phyloP scores from a whole-genome alignment of 2,888 invertebrate genomes.

The Xylocampa areola region DNA sequence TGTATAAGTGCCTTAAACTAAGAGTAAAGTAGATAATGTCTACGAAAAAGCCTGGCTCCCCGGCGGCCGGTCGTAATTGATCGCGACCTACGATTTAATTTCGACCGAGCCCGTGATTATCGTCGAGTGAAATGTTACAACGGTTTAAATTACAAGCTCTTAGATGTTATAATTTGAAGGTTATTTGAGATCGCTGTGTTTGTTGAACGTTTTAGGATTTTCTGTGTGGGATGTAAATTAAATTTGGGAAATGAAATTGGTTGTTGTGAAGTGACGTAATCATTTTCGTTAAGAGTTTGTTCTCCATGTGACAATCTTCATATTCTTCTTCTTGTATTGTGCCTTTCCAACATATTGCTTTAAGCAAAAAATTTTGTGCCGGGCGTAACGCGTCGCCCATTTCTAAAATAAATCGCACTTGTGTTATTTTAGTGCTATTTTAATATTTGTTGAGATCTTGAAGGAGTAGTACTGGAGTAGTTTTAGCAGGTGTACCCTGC shows the following conservation, averaged over 20 bases:
- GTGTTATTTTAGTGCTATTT: no score
- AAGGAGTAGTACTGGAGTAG: no score
- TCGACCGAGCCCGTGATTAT: conserved; percentile 62
- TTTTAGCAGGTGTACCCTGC: no score
- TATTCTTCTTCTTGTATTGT: no score
- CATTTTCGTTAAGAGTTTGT: conserved; percentile 11
- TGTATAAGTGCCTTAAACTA: conserved; percentile 7
- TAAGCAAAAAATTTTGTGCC: no score
- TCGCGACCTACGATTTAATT: conserved; percentile 70
- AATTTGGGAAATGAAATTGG: conserved; percentile 35
- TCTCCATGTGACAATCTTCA: no score
- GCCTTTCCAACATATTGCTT: no score
- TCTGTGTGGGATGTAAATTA: conserved; percentile 29
- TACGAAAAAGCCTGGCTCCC: conserved; percentile 59
- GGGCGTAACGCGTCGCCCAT: no score
- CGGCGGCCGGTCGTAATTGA: conserved; percentile 65
- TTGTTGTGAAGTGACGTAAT: conserved; percentile 6
- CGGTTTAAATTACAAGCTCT: conserved; percentile 39
- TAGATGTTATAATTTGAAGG: conserved; percentile 52
- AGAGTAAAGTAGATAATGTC: conserved; percentile 61
- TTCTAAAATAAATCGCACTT: no score
- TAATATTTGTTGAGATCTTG: no score
- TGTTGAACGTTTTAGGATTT: conserved; percentile 37
- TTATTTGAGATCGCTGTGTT: conserved; percentile 32
- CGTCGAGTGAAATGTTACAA: conserved; percentile 52